Conservation (phyloP, 2,113 vertebrate species). For the Tringa solitaria region DNA sequence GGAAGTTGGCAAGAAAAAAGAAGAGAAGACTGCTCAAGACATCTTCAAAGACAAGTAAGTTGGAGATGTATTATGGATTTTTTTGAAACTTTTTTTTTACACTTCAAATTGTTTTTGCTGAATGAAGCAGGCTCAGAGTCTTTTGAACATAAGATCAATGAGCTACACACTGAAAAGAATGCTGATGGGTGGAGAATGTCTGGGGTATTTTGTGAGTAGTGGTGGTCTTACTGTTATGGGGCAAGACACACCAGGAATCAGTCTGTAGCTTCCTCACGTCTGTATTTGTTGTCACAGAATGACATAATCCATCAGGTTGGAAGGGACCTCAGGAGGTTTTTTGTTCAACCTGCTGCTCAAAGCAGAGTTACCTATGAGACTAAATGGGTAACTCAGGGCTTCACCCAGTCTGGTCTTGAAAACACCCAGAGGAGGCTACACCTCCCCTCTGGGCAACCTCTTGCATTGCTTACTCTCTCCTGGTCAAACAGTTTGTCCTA, state of each 20-base stretch:
- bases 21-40: slow-evolving; percentile 85
- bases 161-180: background rate
- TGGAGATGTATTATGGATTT: background rate
- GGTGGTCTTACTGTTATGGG: background rate
- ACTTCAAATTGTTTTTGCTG: background rate
- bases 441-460: background rate
- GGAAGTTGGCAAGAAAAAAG: slow-evolving; percentile 86
- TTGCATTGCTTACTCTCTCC: background rate
- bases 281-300: background rate
- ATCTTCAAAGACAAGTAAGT: slow-evolving; percentile 89
- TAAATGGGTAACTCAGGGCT: background rate
- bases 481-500: background rate
- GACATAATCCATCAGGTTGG: background rate
- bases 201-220: background rate
- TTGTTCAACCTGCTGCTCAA: background rate
- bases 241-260: background rate
- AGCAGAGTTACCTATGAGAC: background rate
- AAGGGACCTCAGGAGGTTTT: background rate
- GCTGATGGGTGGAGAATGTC: background rate
- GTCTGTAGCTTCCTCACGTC: background rate
- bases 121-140: background rate
- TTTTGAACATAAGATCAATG: background rate
- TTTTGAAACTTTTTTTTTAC: background rate
- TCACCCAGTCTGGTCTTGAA: background rate
- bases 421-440: background rate